Conservation (phyloP, 2,797 vertebrate species). For the Graptemys geographica region DNA sequence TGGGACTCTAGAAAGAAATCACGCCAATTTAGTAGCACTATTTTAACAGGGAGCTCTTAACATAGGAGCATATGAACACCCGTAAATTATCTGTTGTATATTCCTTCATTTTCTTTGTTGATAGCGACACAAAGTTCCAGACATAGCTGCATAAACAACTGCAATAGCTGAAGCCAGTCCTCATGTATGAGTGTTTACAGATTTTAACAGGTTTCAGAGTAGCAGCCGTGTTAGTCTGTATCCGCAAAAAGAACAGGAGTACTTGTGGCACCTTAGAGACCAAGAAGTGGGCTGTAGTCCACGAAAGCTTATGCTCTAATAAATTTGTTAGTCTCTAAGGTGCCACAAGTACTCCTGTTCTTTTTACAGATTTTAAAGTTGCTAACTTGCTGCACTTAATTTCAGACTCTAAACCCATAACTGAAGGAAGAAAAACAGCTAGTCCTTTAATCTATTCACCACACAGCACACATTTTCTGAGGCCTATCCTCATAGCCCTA, state of each 20-base stretch:
- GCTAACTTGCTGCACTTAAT: neutral
- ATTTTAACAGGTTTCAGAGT: neutral
- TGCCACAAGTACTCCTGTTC: too few species aligned
- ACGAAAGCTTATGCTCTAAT: too few species aligned
- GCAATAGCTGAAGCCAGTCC: neutral
- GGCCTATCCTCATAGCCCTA: neutral
- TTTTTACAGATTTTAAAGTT: neutral
- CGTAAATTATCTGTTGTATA: neutral
- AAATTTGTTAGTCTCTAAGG: too few species aligned
- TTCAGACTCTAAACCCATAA: neutral
- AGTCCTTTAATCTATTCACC: neutral
- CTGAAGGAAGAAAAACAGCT: neutral
- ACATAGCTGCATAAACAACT: neutral
- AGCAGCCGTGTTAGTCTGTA: too few species aligned
- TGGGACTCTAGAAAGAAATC: neutral
- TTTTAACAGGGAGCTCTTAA: neutral
- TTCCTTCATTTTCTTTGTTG: neutral
- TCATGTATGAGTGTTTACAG: neutral
- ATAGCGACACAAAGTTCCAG: neutral
- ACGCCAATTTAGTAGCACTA: too few species aligned
- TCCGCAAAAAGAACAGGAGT: too few species aligned
- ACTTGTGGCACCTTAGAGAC: too few species aligned
- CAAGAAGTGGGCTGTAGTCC: too few species aligned
- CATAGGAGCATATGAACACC: neutral
- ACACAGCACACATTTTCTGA: neutral